Evolutionary conservation across 2,113 vertebrate species (phyloP).

Genomic region (Xiphophorus hellerii): DNA sequence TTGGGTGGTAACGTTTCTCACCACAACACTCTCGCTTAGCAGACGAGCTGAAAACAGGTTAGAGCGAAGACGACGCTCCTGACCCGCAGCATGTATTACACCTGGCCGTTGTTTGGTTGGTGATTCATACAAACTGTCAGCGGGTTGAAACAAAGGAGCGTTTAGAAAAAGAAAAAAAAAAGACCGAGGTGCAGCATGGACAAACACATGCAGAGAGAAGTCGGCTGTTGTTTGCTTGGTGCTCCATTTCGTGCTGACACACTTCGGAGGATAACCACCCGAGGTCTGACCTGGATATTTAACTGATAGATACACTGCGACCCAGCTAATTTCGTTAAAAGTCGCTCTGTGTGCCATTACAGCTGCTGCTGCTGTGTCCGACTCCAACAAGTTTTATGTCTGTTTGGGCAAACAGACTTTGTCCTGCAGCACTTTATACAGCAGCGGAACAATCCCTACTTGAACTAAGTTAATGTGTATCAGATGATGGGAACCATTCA

Average conservation of each 20-base stretch:
- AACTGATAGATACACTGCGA: conserved; percentile 38
- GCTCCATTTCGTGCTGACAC: conserved; percentile 69
- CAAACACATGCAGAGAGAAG: conserved; percentile 57
- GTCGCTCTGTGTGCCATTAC: conserved; percentile 3
- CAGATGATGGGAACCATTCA: conserved; percentile 18
- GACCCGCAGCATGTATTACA: background rate
- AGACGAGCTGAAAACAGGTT: background rate
- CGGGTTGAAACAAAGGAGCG: conserved; percentile 69
- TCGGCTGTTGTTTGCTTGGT: conserved; percentile 63
- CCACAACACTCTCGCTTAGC: background rate
- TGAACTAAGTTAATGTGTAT: conserved; percentile 7
- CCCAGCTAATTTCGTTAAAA: conserved; percentile 54
- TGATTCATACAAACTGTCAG: conserved; percentile 43
- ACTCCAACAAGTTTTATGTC: conserved; percentile 35
- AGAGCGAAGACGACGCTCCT: background rate
- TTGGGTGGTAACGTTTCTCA: conserved; percentile 44
- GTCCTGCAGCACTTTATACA: conserved; percentile 1
- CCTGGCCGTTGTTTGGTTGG: background rate
- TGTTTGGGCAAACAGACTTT: conserved; percentile 7
- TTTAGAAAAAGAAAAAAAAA: conserved; percentile 36
- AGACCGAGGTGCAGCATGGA: conserved; percentile 67
- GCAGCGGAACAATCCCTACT: background rate
- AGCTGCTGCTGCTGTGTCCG: background rate
- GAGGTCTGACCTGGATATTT: conserved; percentile 66
- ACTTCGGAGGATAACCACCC: conserved; percentile 54